phyloP scores from a whole-genome alignment of 2,888 invertebrate genomes.

The Drosophila colorata region DNA sequence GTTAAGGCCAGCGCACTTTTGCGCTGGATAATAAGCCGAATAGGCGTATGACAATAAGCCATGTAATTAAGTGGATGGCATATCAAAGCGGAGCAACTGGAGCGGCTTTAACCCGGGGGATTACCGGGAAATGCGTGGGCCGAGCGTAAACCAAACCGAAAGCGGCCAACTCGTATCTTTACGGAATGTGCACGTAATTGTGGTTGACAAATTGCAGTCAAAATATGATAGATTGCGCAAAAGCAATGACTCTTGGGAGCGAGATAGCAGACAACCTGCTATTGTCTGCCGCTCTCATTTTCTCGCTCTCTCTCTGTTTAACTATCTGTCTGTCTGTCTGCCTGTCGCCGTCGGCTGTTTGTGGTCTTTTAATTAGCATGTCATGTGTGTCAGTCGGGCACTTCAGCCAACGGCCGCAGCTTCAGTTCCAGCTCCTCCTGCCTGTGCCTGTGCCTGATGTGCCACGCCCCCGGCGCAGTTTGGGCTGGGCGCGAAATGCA shows the following conservation, averaged over 20 bases:
- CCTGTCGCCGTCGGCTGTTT: slow-evolving; percentile 64
- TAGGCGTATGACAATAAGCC: slow-evolving; percentile 80
- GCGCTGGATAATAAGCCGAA: slow-evolving; percentile 77
- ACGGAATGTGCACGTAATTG: slow-evolving; percentile 69
- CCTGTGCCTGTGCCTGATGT: slow-evolving; percentile 42
- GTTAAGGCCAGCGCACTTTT: slow-evolving; percentile 76
- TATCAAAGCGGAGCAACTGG: slow-evolving; percentile 62
- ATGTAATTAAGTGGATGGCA: slow-evolving; percentile 76
- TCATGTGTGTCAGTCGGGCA: slow-evolving; percentile 78
- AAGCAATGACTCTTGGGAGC: slow-evolving; percentile 26
- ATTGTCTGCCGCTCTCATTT: slow-evolving; percentile 16
- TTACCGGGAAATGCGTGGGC: slow-evolving; percentile 74
- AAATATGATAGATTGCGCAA: slow-evolving; percentile 71
- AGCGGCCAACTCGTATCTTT: slow-evolving; percentile 6
- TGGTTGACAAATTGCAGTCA: slow-evolving; percentile 80
- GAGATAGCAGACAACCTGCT: slow-evolving; percentile 24
- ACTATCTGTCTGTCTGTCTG: slow-evolving; percentile 2
- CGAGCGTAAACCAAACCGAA: slow-evolving; percentile 15
- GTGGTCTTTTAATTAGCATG: slow-evolving; percentile 84
- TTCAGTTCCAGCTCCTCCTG: slow-evolving; percentile 36
- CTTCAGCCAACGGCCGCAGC: slow-evolving; percentile 56
- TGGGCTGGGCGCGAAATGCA: slow-evolving; percentile 64
- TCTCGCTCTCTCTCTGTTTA: slow-evolving; percentile 12
- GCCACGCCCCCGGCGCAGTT: slow-evolving; percentile 49
- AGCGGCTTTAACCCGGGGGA: slow-evolving; percentile 52